phyloP scores from a whole-genome alignment of 37 sponge, comb jelly and placozoan species.

The Bolinopsis microptera region DNA sequence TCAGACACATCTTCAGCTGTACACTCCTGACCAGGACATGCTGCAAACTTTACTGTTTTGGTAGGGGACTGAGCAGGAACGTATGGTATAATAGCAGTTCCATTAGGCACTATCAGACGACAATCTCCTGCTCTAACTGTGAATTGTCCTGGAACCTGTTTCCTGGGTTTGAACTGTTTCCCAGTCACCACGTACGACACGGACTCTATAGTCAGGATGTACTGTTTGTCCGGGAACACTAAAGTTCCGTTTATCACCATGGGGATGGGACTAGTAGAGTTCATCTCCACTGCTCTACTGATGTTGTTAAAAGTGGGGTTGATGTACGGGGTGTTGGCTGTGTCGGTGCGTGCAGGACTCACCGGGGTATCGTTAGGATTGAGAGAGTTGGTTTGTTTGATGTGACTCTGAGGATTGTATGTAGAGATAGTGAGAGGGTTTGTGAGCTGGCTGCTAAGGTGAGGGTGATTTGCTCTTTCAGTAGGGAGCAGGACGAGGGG shows the following conservation, averaged over 20 bases:
- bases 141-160: background rate
- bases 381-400: background rate
- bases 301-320: background rate
- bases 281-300: background rate
- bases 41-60: background rate
- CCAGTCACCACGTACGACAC: background rate
- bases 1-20: background rate
- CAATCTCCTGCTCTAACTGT: background rate
- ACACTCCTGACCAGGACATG: background rate
- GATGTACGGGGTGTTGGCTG: background rate
- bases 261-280: background rate
- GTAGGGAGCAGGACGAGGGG: constrained; percentile 6
- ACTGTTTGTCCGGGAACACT: background rate
- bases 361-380: background rate
- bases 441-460: background rate
- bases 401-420: background rate
- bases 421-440: too few species aligned
- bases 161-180: background rate
- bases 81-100: background rate
- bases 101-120: background rate
- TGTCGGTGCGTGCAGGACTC: too few species aligned
- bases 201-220: background rate
- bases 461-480: background rate
- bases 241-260: constrained; percentile 3
- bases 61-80: background rate